Conservation (phyloP, 2,888 invertebrate genomes). For the Lepidocyrtoides sp. region DNA sequence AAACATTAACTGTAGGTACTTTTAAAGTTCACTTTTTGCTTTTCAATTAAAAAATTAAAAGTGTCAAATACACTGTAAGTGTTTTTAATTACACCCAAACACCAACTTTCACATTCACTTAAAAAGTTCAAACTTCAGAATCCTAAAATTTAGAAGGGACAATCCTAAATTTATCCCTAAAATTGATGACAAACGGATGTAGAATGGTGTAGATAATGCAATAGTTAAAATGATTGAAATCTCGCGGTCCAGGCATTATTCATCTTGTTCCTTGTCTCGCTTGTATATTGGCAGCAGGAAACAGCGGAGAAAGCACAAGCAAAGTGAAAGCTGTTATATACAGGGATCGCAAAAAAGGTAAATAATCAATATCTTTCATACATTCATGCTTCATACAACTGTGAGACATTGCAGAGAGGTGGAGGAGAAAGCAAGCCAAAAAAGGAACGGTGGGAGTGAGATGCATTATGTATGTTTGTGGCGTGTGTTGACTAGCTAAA, state of each 20-base stretch:
- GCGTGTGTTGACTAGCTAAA: constrained; percentile 1
- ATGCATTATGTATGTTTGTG: background rate
- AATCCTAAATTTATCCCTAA: background rate
- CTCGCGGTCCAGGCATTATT: constrained; percentile 65
- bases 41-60: too few relatives aligned
- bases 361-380: constrained; percentile 77
- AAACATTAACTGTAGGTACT: too few relatives aligned
- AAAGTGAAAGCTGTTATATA: constrained; percentile 3
- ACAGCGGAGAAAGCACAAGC: constrained; percentile 41
- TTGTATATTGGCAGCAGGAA: constrained; percentile 62
- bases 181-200: background rate
- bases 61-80: background rate
- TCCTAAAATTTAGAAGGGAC: background rate
- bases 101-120: background rate
- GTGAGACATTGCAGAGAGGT: constrained; percentile 15
- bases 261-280: constrained; percentile 70
- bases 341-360: constrained; percentile 60
- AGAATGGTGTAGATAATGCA: background rate
- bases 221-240: constrained; percentile 69
- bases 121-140: background rate
- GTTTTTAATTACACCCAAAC: background rate
- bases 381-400: constrained; percentile 71
- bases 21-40: too few relatives aligned
- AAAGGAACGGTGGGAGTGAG: constrained; percentile 28
- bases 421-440: constrained; percentile 19